A percentile compares a stretch with the other conserved stretches of the same genome.
phyloP scores from a whole-genome alignment of 2,797 vertebrate genomes.

The Poeciliopsis gracilis region DNA sequence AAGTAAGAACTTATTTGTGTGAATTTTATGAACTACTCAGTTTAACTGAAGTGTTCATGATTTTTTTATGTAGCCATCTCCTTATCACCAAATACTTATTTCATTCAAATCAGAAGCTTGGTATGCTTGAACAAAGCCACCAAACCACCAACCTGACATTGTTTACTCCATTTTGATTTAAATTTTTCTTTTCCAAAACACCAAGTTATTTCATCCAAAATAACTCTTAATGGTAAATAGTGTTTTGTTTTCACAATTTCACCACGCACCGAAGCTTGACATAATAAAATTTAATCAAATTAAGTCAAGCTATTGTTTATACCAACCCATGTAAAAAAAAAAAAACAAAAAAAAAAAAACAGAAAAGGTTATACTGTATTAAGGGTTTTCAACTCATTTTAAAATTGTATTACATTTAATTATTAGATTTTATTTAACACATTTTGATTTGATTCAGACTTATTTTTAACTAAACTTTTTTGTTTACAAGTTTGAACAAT shows the following conservation, averaged over 20 bases:
- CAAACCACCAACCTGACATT: not conserved
- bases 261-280: not conserved
- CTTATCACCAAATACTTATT: slow-evolving; percentile 38
- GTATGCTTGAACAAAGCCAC: slow-evolving; percentile 53
- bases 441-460: not conserved
- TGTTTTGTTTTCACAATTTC: not conserved
- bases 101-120: slow-evolving; percentile 41
- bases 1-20: not conserved
- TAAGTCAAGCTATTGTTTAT: not conserved
- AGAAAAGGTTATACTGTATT: too few species aligned
- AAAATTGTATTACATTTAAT: not conserved
- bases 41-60: not conserved
- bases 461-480: slow-evolving; percentile 12
- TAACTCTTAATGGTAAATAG: not conserved
- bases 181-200: not conserved
- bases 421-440: not conserved
- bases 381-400: not conserved
- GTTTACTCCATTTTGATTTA: not conserved
- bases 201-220: not conserved
- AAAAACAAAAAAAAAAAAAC: too few species aligned
- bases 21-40: not conserved
- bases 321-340: not conserved
- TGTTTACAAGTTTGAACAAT: not conserved
- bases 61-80: slow-evolving; percentile 30
- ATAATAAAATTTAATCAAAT: not conserved